Base-by-base conservation (phyloP, 1,140 invertebrate genomes). In the Cydia amplana region DNA sequence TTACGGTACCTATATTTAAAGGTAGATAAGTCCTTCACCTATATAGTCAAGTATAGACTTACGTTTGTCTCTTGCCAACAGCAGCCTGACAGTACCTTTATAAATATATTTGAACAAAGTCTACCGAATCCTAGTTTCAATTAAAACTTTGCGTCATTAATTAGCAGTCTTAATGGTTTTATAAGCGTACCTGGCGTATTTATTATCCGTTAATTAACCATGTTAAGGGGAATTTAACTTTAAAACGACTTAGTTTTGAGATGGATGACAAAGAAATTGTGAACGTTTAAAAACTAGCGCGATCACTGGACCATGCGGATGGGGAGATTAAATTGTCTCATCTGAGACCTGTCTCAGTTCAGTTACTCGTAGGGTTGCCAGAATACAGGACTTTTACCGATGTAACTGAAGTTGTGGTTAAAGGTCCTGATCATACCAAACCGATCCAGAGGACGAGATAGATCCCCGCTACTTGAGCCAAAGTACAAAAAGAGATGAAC, bases 251-350 rank as follows among this genome's bases (percentile, higher is more conserved):
- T 82, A 80, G 77, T 78, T 74, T 76, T 49, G 12, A 80, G 77
- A 77, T 80, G 80, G 77, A 82, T 82, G 77, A 84, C 79, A 82
- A 83, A 81, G 82, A 79, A 83, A 82, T 77, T 81, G 74, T 77
- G 83, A 85, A 81, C 79, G 84, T 84, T 85, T 88, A 84, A 86
- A 83, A 85, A 83, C 82, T 84, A 60, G 55, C 55, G 43, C 77
- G 75, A 78, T 75, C 80, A 76, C 74, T 74, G 81, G 75, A 76
- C 78, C 80, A 79, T 82, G 80, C 78, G 79, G 78, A 81, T 79
- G 83, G 83, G 84, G 85, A 84, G 83, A 88, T 86, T 85, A 88
- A 86, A 85, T 85, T 87, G 86, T 86, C 83, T 84, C 84, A 82
- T 82, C 79, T 79, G 78, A 75, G 78, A 80, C 76, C 72, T 77